Evolutionary conservation across 64 coral and sea anemone species (phyloP), one percentile per base, ranked within the genome.

Genomic region (Anthopleura sola): DNA sequence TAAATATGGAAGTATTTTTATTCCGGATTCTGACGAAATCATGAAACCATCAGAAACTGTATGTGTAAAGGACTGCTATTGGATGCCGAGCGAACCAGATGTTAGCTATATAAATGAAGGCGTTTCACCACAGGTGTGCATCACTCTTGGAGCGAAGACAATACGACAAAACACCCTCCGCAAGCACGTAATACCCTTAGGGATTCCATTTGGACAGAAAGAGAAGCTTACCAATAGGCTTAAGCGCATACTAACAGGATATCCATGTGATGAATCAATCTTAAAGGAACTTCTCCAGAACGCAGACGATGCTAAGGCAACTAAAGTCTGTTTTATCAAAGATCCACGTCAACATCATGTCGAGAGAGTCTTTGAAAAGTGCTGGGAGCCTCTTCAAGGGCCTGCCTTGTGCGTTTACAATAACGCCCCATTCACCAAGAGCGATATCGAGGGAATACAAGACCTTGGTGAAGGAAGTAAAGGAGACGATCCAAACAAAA

Each of bases 221-320:
- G 95, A 98, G 60, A 91, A 98, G 20, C 88, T 94, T 18, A 94
- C 92, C 6, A 93, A 86, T 51, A 89, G 95, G 10, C 78, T 98
- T 16, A 94, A 92, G 36, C 86, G 86, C 10, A 93, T 98, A 76
- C 77, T 98, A 31, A 56, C 86, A 13, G 68, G 68, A 38, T 98
- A 98, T 83, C 92, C 95, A 14, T 91, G 89, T 79, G 88, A 86
- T 37, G 90, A 89, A 39, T 88, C 89, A 69, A 94, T 98, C 21
- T 75, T 98, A 49, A 98, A 98, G 75, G 95, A 98, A 57, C 86
- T 98, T 78, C 74, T 94, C 44, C 95, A 98, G 90, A 98, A 98
- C 68, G 95, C 95, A 13, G 95, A 98, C 51, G 95, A 98, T 85
- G 92, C 95, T 13, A 79, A 92, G 87, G 95, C 95, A 49, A 94